Conservation (phyloP, 2,888 invertebrate genomes). For the Mesorhabditis belari region DNA sequence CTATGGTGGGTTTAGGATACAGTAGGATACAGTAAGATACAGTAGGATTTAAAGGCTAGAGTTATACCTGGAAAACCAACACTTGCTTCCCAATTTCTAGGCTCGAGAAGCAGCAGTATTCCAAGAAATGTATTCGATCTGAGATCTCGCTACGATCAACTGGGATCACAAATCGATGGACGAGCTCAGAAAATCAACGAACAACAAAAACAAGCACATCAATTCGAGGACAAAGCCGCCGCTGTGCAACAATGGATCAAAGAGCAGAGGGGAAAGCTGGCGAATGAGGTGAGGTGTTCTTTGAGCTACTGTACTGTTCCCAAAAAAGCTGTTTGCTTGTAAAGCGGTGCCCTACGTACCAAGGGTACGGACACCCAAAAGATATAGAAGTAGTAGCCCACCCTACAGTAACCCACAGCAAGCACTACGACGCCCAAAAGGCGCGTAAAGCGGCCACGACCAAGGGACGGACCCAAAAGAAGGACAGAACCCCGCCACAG, state of each 20-base stretch:
- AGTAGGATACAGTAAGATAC: too few species aligned
- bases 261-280: conserved; percentile 8
- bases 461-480: too few species aligned
- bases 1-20: too few species aligned
- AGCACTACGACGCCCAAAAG: conserved; percentile 14
- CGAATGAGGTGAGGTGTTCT: conserved; percentile 3
- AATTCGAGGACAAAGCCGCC: conserved; percentile 28
- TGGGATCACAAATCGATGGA: conserved; percentile 10
- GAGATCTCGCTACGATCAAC: conserved; percentile 7
- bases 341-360: too few species aligned
- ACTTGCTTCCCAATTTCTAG: too few species aligned
- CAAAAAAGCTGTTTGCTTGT: too few species aligned
- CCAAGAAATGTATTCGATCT: conserved; percentile 12
- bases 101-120: conserved; percentile 9
- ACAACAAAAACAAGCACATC: conserved; percentile 23
- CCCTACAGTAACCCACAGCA: conserved; percentile 14
- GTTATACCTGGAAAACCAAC: too few species aligned
- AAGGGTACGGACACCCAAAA: not conserved
- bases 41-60: too few species aligned
- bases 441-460: too few species aligned
- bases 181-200: conserved; percentile 22
- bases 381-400: conserved; percentile 12
- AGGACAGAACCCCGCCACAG: too few species aligned
- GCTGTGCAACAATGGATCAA: conserved; percentile 34
- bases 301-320: too few species aligned